These are phyloP conservation scores for Diabrotica undecimpunctata DNA, from an alignment of 1,140 invertebrate genomes.

Conservation along the genomic window DNA sequence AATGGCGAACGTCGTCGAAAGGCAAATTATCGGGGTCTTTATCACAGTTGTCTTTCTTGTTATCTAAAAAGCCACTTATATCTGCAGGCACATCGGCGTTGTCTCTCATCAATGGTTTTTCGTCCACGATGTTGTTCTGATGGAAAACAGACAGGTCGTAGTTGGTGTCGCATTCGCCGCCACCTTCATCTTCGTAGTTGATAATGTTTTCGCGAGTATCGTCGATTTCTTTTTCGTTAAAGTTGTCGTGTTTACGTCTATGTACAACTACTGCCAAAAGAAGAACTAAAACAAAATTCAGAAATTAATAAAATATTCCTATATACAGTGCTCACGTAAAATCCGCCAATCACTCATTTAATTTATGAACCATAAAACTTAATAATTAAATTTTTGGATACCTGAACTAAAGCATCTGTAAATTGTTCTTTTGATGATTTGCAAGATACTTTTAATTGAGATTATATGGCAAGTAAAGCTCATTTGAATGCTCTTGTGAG, in stretches of 20 bases:
- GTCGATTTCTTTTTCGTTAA: slow-evolving; percentile 86
- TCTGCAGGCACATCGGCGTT: slow-evolving; percentile 51
- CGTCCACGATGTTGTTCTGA: slow-evolving; percentile 39
- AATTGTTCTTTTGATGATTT: no score
- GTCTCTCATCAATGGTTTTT: slow-evolving; percentile 44
- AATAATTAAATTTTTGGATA: no score
- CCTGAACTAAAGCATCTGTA: no score
- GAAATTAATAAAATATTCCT: neutral
- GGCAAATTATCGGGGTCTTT: slow-evolving; percentile 86
- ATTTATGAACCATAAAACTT: neutral
- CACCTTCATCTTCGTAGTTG: slow-evolving; percentile 95
- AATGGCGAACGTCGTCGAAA: slow-evolving; percentile 92
- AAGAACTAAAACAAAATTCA: slow-evolving; percentile 59
- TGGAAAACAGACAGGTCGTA: slow-evolving; percentile 88
- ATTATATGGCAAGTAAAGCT: no score
- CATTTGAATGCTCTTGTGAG: no score
- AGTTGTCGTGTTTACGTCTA: slow-evolving; percentile 75
- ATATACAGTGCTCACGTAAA: neutral
- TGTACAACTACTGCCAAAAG: slow-evolving; percentile 84
- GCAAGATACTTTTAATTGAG: no score
- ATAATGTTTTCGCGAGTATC: slow-evolving; percentile 97
- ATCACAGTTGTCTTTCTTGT: slow-evolving; percentile 85
- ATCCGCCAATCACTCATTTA: neutral
- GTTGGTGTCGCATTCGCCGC: slow-evolving; percentile 90
- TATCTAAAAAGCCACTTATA: slow-evolving; percentile 86